Base-by-base conservation (phyloP, 2,888 invertebrate species). In the Argynnis bischoffii region DNA sequence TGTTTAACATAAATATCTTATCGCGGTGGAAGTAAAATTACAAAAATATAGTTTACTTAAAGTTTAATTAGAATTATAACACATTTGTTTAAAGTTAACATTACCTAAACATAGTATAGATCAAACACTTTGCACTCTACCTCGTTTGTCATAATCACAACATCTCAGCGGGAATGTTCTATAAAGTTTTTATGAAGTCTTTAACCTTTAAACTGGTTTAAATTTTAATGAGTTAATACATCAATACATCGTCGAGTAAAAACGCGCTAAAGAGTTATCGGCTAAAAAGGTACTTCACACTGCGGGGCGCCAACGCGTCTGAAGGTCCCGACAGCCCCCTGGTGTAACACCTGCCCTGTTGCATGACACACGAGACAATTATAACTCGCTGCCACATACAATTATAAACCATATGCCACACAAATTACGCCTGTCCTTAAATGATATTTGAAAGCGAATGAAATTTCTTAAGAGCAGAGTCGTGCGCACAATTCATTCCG, bases 161-260 rank as follows among this genome's bases (percentile, higher is more conserved):
- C 79, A 76, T 80, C 88, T 71, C 89, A 84, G 87, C 88, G 74
- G 88, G 88, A 77, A 82, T 79, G 77, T 81, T 80, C 82, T 82
- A 84, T 82, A 83, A 82, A 83, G 76, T 79, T 82, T 88, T 88
- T 88, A 88, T 86, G 80, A 87, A 87, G 85, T 84, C 80, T 88
- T 88, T 88, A 89, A 89, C 89, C 89, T 89, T 88, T 81, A 83
- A 84, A 86, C 85, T 83, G 84, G 86, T 87, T 87, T 86, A 85
- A 84, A 89, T 89, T 89, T 85, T 84, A 90, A 90, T 90, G 84
- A 90, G 88, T 88, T 87, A 89, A 90, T 89, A 87, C 84, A 81
- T 88, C 89, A 83, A 90, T 92, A 84, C 83, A 90, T 90, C 88
- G 87, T 88, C 81, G 79, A 77, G 77, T 86, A 84, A 84, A 85